These are phyloP conservation scores for Oxyscelio sp. DNA, from an alignment of 2,888 invertebrate species.

Conservation along the genomic window DNA sequence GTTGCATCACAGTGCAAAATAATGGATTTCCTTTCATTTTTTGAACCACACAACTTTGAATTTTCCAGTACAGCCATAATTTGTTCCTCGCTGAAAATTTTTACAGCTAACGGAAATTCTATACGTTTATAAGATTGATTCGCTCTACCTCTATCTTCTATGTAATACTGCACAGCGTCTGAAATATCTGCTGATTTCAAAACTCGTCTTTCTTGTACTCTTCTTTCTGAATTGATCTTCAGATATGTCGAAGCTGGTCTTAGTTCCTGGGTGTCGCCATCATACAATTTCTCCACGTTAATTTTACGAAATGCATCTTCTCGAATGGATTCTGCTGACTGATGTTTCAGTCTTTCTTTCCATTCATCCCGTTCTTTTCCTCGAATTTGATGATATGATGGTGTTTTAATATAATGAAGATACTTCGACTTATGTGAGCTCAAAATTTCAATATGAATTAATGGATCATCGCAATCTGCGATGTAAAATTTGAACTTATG, in stretches of 20 bases:
- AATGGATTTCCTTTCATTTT: constrained; percentile 24
- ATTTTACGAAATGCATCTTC: neutral
- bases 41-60: neutral
- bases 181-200: constrained; percentile 62
- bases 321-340: neutral
- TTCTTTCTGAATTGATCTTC: constrained; percentile 47
- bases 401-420: neutral
- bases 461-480: neutral
- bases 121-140: constrained; percentile 28
- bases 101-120: constrained; percentile 3
- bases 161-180: constrained; percentile 41
- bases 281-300: constrained; percentile 14
- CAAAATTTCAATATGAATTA: neutral
- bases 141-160: constrained; percentile 1
- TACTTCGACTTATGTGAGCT: neutral
- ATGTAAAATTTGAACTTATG: constrained; percentile 3
- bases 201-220: neutral
- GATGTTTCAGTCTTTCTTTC: constrained; percentile 2
- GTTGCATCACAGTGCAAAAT: constrained; percentile 7
- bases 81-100: constrained; percentile 43
- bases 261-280: constrained; percentile 28
- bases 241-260: neutral
- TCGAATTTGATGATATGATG: constrained; percentile 7
- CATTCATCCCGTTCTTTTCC: constrained; percentile 28
- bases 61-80: constrained; percentile 7